Evolutionary conservation across 2,113 vertebrate species (phyloP), one percentile per base, ranked within the genome.

Genomic region (Astatotilapia flaviijosephi): DNA sequence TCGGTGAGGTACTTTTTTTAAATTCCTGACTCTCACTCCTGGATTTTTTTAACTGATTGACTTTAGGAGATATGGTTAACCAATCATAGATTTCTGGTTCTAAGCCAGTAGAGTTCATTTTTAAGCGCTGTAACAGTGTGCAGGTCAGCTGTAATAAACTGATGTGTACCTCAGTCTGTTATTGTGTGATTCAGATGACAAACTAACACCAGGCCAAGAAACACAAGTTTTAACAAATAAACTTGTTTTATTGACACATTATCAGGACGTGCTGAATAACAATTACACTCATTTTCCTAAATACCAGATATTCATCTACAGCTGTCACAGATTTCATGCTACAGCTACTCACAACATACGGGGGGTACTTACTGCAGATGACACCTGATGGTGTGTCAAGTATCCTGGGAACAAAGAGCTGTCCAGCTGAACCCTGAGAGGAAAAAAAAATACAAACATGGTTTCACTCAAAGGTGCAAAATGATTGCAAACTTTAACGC

Each of bases 141-240:
- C 88, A 86, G 77, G 83, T 93, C 93, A 84, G 86, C 83, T 86
- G 83, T 85, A 95, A 95, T 94, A 94, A 94, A 94, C 87, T 93
- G 87, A 80, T 77, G 49, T 91, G 81, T 91, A 84, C 91, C 90
- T 93, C 83, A 47, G 42, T 82, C 45, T 88, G 80, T 85, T 80
- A 7, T 49, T 55, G 70, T 92, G 68, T 89, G 65, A 89, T 85
- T 91, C 6, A 79, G 6, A 88, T 19, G 35, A 83, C 9, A 4
- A 13, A 42, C 23, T 11, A 80, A 58, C 65, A 70, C 37, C 21
- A 83, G 82, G 14, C 6, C 13, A 60, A 84, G 58, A 47, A 84
- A 49, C 86, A 88, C 83, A 86, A 49, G 51, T 37, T 49, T 2
- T 3, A 37, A 21, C n/a, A 54, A 33, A 40, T 81, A 42, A 19